phyloP scores from a whole-genome alignment of 2,888 invertebrate genomes.

The Harpagoxenus sublaevis region DNA sequence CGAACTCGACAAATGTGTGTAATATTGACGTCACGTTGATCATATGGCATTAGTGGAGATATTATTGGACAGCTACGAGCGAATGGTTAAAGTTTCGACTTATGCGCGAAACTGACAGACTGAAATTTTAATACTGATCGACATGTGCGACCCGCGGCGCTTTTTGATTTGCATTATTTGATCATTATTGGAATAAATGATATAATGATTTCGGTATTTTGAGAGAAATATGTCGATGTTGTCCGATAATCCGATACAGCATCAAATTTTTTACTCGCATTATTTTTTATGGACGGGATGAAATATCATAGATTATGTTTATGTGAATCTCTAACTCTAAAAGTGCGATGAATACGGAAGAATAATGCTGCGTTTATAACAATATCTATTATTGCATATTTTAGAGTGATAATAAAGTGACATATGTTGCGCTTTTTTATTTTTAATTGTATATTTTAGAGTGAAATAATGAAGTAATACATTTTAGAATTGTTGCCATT shows the following conservation, averaged over 20 bases:
- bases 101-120: neutral
- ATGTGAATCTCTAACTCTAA: neutral
- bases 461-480: neutral
- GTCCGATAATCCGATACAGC: neutral
- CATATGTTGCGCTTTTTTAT: too few relatives aligned
- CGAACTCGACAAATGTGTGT: constrained; percentile 2
- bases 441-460: neutral
- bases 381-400: neutral
- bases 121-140: constrained; percentile 41
- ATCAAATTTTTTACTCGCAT: neutral
- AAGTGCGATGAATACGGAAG: neutral
- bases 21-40: constrained; percentile 35
- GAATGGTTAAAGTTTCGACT: constrained; percentile 12
- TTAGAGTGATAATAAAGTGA: too few relatives aligned
- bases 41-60: constrained; percentile 18
- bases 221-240: neutral
- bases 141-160: neutral
- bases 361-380: neutral
- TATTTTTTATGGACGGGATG: neutral
- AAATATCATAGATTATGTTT: neutral
- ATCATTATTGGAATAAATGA: neutral
- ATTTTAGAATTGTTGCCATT: neutral
- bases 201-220: neutral
- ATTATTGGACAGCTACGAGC: neutral
- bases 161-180: neutral